Percentiles rank a stretch among this genome's conserved stretches.
Conservation (phyloP, 2,113 vertebrate genomes). For the Mormoops blainvillei region DNA sequence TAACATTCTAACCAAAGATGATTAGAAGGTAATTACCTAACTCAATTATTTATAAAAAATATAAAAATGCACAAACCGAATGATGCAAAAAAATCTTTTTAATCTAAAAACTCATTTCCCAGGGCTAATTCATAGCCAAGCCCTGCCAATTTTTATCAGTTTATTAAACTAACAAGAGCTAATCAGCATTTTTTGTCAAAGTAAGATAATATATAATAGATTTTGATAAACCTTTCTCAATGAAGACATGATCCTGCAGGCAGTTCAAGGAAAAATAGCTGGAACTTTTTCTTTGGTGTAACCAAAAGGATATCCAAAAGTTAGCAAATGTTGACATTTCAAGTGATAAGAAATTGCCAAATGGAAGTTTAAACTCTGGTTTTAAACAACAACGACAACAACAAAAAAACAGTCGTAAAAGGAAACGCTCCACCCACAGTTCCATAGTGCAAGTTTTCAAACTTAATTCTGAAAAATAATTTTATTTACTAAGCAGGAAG, state of each 20-base stretch:
- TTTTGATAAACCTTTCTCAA: conserved; percentile 73
- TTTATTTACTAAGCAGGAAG: conserved; percentile 64
- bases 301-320: conserved; percentile 83
- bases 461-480: conserved; percentile 73
- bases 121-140: conserved; percentile 72
- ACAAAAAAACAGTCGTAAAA: conserved; percentile 69
- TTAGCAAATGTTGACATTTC: conserved; percentile 80
- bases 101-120: conserved; percentile 80
- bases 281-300: conserved; percentile 90
- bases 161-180: conserved; percentile 78
- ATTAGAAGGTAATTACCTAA: conserved; percentile 85
- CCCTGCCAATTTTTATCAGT: conserved; percentile 72
- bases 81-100: conserved; percentile 79
- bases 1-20: conserved; percentile 84
- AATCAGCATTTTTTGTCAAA: conserved; percentile 71
- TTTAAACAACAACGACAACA: too few species aligned
- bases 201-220: conserved; percentile 76
- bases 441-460: conserved; percentile 82
- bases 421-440: conserved; percentile 77
- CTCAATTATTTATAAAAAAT: conserved; percentile 89
- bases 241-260: conserved; percentile 79
- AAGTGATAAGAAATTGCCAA: conserved; percentile 76
- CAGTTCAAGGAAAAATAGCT: conserved; percentile 78
- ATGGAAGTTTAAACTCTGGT: conserved; percentile 67
- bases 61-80: conserved; percentile 85